phyloP scores from a whole-genome alignment of 2,797 vertebrate genomes.

The Dicrostonyx torquatus region DNA sequence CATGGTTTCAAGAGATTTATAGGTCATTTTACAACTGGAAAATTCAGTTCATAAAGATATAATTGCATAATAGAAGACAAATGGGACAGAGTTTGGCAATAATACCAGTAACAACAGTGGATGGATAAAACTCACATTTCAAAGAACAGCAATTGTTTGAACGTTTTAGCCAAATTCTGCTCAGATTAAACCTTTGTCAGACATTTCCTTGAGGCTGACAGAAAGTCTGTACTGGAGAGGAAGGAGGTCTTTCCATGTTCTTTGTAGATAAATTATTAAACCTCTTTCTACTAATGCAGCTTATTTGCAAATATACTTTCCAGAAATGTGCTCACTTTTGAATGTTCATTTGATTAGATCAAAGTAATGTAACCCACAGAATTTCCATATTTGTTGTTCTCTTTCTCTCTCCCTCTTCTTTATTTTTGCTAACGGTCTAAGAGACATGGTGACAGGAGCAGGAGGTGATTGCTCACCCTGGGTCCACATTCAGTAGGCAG shows the following conservation, averaged over 20 bases:
- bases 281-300: not conserved
- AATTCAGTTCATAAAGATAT: conserved; percentile 36
- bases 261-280: not conserved
- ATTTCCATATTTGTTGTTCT: not conserved
- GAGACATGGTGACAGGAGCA: not conserved
- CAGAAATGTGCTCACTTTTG: not conserved
- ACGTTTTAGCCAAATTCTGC: conserved; percentile 3
- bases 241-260: not conserved
- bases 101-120: not conserved
- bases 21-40: conserved; percentile 11
- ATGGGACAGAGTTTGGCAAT: not conserved
- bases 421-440: not conserved
- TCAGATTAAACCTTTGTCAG: not conserved
- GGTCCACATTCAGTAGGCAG: not conserved
- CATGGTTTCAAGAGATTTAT: not conserved
- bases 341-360: not conserved
- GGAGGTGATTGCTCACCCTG: not conserved
- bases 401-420: not conserved
- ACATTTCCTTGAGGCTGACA: not conserved
- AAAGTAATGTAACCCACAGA: not conserved
- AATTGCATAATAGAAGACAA: not conserved
- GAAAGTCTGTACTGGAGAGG: not conserved
- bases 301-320: conserved; percentile 35
- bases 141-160: not conserved
- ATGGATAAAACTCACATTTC: conserved; percentile 31